A percentile compares a stretch with the other conserved stretches of the same genome.
These are phyloP conservation scores for Podarcis siculus DNA, from an alignment of 2,797 vertebrate species.

Conservation along the genomic window DNA sequence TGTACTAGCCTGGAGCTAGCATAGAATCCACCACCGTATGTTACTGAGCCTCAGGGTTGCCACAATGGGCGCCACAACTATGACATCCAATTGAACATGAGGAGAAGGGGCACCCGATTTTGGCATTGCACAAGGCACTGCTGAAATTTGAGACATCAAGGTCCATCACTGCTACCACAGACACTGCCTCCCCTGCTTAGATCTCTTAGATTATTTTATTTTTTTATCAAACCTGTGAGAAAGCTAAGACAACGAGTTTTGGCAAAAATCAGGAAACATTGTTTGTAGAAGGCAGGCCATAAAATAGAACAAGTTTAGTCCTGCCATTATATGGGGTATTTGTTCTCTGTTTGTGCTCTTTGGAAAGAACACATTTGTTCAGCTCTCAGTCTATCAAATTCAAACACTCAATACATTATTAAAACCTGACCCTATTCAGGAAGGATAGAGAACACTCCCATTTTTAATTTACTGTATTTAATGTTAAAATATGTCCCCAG, in stretches of 20 bases:
- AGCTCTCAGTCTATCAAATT: not conserved
- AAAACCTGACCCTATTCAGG: not conserved
- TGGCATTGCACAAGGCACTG: too few relatives aligned
- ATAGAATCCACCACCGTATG: too few relatives aligned
- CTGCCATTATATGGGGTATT: not conserved
- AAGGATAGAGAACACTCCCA: not conserved
- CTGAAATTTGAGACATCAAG: too few relatives aligned
- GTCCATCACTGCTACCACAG: too few relatives aligned
- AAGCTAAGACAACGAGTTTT: not conserved
- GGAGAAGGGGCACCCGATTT: too few relatives aligned
- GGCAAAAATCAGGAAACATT: too few relatives aligned
- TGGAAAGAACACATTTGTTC: not conserved
- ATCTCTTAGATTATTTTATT: too few relatives aligned
- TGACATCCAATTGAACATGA: too few relatives aligned
- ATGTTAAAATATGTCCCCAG: not conserved
- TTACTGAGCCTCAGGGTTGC: too few relatives aligned
- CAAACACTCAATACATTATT: not conserved
- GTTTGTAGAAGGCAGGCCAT: not conserved
- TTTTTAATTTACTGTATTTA: not conserved
- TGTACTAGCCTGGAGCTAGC: too few relatives aligned
- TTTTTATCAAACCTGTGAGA: not conserved
- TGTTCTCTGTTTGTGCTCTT: not conserved
- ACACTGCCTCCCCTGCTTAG: not conserved
- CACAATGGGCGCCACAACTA: too few relatives aligned
- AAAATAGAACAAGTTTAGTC: not conserved